Evolutionary conservation across 2,797 vertebrate species (phyloP).

Genomic region (Malurus leucopterus): DNA sequence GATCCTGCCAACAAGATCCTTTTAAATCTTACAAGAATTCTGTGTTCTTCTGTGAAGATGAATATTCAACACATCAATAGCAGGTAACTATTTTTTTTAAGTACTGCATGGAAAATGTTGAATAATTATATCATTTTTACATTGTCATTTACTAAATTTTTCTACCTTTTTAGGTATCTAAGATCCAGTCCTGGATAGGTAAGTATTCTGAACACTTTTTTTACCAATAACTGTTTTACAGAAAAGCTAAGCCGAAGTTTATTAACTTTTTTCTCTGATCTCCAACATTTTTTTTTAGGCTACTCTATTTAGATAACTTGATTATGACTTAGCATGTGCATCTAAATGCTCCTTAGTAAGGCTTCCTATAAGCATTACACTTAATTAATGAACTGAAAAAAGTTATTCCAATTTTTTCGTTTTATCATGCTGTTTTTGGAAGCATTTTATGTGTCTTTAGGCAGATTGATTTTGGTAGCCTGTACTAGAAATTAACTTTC

Average conservation of each 20-base stretch:
- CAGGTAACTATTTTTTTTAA: constrained; percentile 33
- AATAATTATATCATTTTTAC: background rate
- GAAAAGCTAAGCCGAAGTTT: background rate
- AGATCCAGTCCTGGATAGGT: constrained; percentile 13
- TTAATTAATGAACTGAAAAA: background rate
- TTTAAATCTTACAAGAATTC: background rate
- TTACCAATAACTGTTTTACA: background rate
- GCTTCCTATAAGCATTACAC: background rate
- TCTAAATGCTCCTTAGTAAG: background rate
- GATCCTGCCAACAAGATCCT: background rate
- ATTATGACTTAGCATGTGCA: background rate
- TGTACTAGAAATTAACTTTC: background rate
- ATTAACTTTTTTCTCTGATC: background rate
- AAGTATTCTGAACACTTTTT: constrained; percentile 12
- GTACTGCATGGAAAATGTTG: background rate
- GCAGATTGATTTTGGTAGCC: background rate
- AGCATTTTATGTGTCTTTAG: background rate
- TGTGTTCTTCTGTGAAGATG: background rate
- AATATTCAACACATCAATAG: background rate
- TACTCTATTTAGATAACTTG: background rate
- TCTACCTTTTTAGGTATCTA: background rate
- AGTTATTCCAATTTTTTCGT: background rate
- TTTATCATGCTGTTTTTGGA: background rate
- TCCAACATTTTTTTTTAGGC: background rate
- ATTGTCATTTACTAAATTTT: background rate